Conservation (phyloP, 2,797 vertebrate species). For the Alectoris magna region DNA sequence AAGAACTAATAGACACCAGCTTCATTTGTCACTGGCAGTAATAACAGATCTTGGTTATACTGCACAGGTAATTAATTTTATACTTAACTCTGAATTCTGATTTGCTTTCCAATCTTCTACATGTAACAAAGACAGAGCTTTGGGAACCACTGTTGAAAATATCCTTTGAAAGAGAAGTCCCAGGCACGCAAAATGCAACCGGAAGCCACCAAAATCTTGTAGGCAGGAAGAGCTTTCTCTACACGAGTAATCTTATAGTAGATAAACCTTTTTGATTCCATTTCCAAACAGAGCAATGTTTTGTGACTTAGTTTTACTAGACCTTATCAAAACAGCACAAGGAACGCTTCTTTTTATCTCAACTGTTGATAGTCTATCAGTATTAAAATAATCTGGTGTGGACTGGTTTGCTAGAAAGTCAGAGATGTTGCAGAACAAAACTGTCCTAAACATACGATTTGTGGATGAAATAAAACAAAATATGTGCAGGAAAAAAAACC, state of each 20-base stretch:
- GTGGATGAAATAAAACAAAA: constrained; percentile 44
- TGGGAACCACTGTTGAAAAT: not conserved
- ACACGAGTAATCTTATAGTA: constrained; percentile 17
- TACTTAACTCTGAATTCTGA: not conserved
- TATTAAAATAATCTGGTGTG: constrained; percentile 59
- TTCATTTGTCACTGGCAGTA: not conserved
- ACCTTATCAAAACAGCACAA: constrained; percentile 39
- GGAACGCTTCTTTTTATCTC: not conserved
- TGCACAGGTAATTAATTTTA: constrained; percentile 25
- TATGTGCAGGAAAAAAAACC: not conserved
- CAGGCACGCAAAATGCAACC: not conserved
- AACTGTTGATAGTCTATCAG: constrained; percentile 31
- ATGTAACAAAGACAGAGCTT: not conserved
- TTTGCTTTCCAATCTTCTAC: not conserved
- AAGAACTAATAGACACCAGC: not conserved
- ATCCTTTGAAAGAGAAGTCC: not conserved
- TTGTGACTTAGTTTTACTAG: constrained; percentile 57
- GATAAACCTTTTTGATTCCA: constrained; percentile 40
- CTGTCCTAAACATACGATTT: constrained; percentile 42
- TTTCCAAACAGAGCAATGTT: constrained; percentile 53
- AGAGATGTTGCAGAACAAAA: constrained; percentile 36
- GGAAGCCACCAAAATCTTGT: constrained; percentile 14
- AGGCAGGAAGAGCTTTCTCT: constrained; percentile 8
- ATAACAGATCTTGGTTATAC: not conserved
- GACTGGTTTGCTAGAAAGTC: constrained; percentile 38